These are phyloP conservation scores for Leucania comma DNA, from an alignment of 2,888 invertebrate species.

Conservation along the genomic window DNA sequence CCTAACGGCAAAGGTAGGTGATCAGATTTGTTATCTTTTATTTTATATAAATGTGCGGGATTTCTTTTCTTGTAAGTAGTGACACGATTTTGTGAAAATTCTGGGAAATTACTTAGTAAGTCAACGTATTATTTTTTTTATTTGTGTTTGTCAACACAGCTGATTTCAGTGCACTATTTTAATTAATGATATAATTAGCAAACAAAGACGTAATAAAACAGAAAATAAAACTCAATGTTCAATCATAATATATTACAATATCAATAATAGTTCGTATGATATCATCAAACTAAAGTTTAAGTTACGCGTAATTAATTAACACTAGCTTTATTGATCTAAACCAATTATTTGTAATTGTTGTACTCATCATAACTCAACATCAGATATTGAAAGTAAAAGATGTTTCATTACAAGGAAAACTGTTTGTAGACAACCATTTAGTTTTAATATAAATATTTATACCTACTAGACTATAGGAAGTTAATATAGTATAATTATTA, in stretches of 20 bases:
- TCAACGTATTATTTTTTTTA: neutral
- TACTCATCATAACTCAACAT: slow-evolving; percentile 1
- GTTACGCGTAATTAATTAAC: slow-evolving; percentile 17
- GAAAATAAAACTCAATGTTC: neutral
- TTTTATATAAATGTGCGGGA: neutral
- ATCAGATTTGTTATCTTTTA: neutral
- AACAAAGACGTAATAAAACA: neutral
- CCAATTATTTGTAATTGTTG: slow-evolving; percentile 13
- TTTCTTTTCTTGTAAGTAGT: neutral
- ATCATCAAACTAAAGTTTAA: slow-evolving; percentile 27
- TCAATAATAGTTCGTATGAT: neutral
- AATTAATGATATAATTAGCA: neutral
- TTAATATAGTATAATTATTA: slow-evolving; percentile 16
- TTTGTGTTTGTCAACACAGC: neutral
- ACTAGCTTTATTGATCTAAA: slow-evolving; percentile 5
- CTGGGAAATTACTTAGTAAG: neutral
- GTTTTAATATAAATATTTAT: slow-evolving; percentile 4
- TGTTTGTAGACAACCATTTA: neutral
- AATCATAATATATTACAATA: neutral
- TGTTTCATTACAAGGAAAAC: slow-evolving; percentile 7
- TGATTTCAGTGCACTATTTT: neutral
- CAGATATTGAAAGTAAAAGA: slow-evolving; percentile 26
- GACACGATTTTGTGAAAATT: neutral
- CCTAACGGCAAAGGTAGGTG: slow-evolving; percentile 50
- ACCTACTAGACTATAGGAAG: slow-evolving; percentile 4